Percentiles rank a stretch among this genome's conserved stretches.
Evolutionary conservation across 1,140 invertebrate species (phyloP).

Genomic region (Episyrphus balteatus): DNA sequence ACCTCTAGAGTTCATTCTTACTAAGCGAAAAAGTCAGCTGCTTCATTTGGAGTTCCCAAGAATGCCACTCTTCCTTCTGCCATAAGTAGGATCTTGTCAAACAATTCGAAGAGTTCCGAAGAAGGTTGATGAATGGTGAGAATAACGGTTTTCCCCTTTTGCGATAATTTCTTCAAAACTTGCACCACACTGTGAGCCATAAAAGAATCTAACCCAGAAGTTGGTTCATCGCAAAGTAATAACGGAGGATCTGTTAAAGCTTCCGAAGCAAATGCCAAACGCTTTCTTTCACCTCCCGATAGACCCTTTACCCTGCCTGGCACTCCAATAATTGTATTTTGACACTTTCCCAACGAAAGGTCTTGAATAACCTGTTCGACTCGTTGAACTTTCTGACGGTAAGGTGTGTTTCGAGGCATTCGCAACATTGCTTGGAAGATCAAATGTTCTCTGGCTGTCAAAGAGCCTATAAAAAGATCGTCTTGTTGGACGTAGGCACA

Average conservation of each 20-base stretch:
- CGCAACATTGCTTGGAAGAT: constrained; percentile 83
- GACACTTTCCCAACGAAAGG: constrained; percentile 76
- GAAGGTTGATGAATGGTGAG: constrained; percentile 95
- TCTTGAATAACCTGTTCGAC: constrained; percentile 72
- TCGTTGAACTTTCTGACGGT: constrained; percentile 61
- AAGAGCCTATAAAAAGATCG: constrained; percentile 83
- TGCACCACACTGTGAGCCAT: constrained; percentile 83
- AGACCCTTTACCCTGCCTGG: constrained; percentile 80
- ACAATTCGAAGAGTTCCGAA: constrained; percentile 84
- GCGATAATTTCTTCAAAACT: constrained; percentile 66
- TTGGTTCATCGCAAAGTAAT: constrained; percentile 96
- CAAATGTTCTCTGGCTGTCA: constrained; percentile 86
- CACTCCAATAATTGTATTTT: constrained; percentile 78
- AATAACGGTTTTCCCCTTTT: constrained; percentile 81
- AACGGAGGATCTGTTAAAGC: constrained; percentile 89
- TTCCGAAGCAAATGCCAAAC: constrained; percentile 92
- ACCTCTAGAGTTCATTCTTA: not conserved
- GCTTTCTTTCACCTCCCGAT: constrained; percentile 90
- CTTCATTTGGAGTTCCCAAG: constrained; percentile 68
- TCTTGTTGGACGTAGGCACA: constrained; percentile 94
- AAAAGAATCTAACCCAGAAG: constrained; percentile 75
- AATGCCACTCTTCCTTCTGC: constrained; percentile 87
- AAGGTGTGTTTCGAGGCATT: constrained; percentile 76
- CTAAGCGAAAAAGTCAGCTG: constrained; percentile 39
- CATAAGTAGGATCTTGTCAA: constrained; percentile 82